Evolutionary conservation across 2,888 invertebrate species (phyloP).

Genomic region (Hirtodrosophila trivittata): DNA sequence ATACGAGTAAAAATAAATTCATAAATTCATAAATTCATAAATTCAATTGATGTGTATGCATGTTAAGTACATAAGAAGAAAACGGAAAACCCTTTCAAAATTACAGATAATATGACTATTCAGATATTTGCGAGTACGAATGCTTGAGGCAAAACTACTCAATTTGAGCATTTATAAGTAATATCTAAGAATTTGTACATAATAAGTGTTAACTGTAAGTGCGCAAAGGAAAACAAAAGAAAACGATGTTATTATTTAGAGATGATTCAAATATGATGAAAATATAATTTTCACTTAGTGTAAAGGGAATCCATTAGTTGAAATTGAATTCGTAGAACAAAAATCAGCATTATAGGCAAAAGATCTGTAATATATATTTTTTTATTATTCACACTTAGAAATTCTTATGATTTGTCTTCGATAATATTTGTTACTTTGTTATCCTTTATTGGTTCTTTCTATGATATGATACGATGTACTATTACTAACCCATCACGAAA

Average conservation of each 20-base stretch:
- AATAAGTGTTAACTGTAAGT: slow-evolving; percentile 50
- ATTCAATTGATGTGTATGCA: slow-evolving; percentile 51
- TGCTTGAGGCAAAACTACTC: slow-evolving; percentile 57
- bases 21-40: slow-evolving; percentile 36
- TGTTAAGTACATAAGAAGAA: slow-evolving; percentile 7
- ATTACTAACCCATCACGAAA: slow-evolving; percentile 5
- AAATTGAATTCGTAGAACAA: slow-evolving; percentile 10
- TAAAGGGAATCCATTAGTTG: slow-evolving; percentile 42
- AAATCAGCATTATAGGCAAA: slow-evolving; percentile 4
- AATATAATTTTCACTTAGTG: slow-evolving; percentile 61
- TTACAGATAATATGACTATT: slow-evolving; percentile 39
- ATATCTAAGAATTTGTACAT: slow-evolving; percentile 61
- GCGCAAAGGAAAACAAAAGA: neutral
- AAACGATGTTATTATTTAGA: slow-evolving; percentile 23
- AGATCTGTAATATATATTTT: slow-evolving; percentile 46
- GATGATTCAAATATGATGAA: slow-evolving; percentile 36
- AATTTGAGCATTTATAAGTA: slow-evolving; percentile 68
- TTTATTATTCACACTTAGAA: slow-evolving; percentile 21
- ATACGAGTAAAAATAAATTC: neutral
- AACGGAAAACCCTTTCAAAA: slow-evolving; percentile 39
- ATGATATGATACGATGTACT: too few species aligned
- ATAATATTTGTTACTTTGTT: too few species aligned
- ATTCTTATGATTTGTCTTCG: slow-evolving; percentile 23
- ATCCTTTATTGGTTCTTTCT: neutral
- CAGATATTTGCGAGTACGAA: slow-evolving; percentile 9